A percentile compares a stretch with the other conserved stretches of the same genome.
phyloP scores from a whole-genome alignment of 1,140 invertebrate species.

The Drosophila punjabiensis region DNA sequence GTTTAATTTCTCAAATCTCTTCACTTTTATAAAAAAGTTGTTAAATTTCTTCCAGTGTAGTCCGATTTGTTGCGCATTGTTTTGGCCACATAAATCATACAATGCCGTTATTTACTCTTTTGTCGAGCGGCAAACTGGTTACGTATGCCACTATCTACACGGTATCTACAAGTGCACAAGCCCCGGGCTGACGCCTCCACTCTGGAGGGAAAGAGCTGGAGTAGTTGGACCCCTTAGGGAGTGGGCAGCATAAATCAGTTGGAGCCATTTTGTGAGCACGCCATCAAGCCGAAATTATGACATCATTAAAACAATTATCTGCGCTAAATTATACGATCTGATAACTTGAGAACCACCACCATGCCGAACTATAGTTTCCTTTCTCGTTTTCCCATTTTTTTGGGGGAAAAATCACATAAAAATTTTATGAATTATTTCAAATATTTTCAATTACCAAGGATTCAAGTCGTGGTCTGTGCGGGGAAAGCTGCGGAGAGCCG shows the following conservation, averaged over 20 bases:
- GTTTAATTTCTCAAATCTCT: background rate
- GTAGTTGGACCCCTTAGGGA: conserved; percentile 1
- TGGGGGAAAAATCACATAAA: conserved; percentile 72
- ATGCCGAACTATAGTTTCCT: conserved; percentile 43
- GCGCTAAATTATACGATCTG: conserved; percentile 61
- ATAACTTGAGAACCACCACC: conserved; percentile 48
- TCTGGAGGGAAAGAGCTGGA: conserved; percentile 23
- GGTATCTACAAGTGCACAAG: conserved; percentile 51
- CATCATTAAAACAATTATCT: conserved; percentile 83
- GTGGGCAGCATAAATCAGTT: conserved; percentile 68
- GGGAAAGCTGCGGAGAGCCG: conserved; percentile 32
- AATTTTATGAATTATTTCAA: conserved; percentile 83
- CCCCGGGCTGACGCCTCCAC: conserved; percentile 33
- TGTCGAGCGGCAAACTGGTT: conserved; percentile 66
- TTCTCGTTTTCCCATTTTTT: conserved; percentile 19
- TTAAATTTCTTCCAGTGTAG: background rate
- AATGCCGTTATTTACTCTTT: conserved; percentile 65
- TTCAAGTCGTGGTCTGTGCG: conserved; percentile 4
- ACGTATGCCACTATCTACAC: conserved; percentile 50
- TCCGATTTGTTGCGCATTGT: conserved; percentile 46
- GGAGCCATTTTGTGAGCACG: conserved; percentile 47
- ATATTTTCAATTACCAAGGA: conserved; percentile 79
- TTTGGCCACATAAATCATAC: conserved; percentile 75
- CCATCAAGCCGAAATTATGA: conserved; percentile 73
- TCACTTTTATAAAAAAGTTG: background rate